Percentiles rank a stretch among this genome's conserved stretches.
Conservation (phyloP, 1,140 invertebrate genomes). For the Cecropterus lyciades region DNA sequence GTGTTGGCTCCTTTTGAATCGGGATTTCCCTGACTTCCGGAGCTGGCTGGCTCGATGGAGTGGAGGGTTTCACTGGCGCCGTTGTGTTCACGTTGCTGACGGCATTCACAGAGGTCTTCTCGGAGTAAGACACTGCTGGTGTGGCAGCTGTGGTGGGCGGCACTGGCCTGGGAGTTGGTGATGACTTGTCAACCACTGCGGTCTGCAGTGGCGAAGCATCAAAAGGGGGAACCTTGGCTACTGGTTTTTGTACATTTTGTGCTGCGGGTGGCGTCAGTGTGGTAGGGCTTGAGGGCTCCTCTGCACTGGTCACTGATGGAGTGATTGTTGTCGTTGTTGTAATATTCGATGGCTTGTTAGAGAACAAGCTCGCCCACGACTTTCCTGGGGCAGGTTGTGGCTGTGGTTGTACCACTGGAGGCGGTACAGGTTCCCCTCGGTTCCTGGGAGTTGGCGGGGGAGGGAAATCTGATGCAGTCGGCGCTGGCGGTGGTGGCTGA, state of each 20-base stretch:
- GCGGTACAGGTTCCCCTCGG: slow-evolving; percentile 60
- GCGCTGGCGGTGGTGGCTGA: slow-evolving; percentile 71
- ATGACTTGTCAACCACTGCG: slow-evolving; percentile 56
- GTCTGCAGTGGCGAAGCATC: slow-evolving; percentile 79
- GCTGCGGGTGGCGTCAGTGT: slow-evolving; percentile 51
- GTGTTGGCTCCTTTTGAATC: slow-evolving; percentile 54
- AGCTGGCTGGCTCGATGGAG: slow-evolving; percentile 48
- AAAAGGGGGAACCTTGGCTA: slow-evolving; percentile 85
- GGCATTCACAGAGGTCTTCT: slow-evolving; percentile 78
- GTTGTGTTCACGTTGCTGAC: slow-evolving; percentile 55
- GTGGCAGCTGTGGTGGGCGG: slow-evolving; percentile 35
- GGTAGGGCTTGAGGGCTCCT: slow-evolving; percentile 69
- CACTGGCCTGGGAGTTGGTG: slow-evolving; percentile 44
- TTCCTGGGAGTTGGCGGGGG: slow-evolving; percentile 78
- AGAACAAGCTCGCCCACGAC: slow-evolving; percentile 82
- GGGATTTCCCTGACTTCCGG: slow-evolving; percentile 66
- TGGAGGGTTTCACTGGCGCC: slow-evolving; percentile 52
- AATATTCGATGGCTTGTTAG: slow-evolving; percentile 57
- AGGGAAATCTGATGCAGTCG: slow-evolving; percentile 80
- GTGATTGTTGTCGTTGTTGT: slow-evolving; percentile 41
- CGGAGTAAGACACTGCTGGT: slow-evolving; percentile 72
- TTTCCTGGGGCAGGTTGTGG: slow-evolving; percentile 72
- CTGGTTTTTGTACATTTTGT: slow-evolving; percentile 80
- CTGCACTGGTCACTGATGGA: slow-evolving; percentile 42
- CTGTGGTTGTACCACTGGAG: slow-evolving; percentile 59